These are phyloP conservation scores for Ibidorhyncha struthersii DNA, from an alignment of 2,113 vertebrate species.

Conservation along the genomic window DNA sequence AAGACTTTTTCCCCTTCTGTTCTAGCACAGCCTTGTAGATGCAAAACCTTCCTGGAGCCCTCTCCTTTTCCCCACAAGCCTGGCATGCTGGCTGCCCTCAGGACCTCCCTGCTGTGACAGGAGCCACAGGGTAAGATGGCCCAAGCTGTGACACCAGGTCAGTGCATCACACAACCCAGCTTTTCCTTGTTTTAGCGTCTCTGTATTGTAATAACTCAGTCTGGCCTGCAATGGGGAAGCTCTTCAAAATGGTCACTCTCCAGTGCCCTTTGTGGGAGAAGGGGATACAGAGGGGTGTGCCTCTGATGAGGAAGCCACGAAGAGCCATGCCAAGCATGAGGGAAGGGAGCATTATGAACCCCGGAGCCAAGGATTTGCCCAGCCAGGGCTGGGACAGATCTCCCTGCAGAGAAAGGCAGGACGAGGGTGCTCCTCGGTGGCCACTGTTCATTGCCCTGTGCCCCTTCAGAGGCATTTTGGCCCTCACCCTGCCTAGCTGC, in stretches of 20 bases:
- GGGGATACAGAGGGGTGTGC: not conserved
- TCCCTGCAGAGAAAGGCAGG: not conserved
- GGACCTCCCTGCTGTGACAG: not conserved
- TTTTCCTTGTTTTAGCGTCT: not conserved
- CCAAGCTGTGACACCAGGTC: not conserved
- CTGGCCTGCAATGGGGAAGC: not conserved
- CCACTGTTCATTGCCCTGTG: not conserved
- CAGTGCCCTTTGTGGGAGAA: not conserved
- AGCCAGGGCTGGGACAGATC: not conserved
- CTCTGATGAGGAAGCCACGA: not conserved
- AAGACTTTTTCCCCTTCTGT: not conserved
- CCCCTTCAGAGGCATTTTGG: not conserved
- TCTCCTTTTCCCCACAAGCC: not conserved
- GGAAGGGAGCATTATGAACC: not conserved
- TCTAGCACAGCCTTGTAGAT: not conserved
- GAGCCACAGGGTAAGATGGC: not conserved
- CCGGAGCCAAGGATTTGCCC: not conserved
- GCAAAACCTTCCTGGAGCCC: not conserved
- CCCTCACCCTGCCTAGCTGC: not conserved
- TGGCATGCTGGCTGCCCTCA: rapidly evolving
- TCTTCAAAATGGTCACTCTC: not conserved
- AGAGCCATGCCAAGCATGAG: not conserved
- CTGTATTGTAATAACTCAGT: not conserved
- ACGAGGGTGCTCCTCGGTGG: rapidly evolving
- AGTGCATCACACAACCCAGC: not conserved